Evolutionary conservation across 1,140 invertebrate genomes (phyloP).

Genomic region (Lepidostoma basale): DNA sequence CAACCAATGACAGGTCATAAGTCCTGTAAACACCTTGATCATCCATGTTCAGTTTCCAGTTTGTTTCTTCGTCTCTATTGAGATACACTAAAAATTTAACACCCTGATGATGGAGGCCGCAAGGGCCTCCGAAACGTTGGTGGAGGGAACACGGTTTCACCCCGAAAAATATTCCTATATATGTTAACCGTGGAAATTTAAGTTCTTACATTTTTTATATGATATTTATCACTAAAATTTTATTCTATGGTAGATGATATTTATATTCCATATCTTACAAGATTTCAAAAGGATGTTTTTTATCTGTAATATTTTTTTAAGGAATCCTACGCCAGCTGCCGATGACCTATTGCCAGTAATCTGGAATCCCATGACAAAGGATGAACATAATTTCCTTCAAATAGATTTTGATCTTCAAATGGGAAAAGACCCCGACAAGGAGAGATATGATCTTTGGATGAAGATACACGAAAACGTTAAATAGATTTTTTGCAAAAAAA

Average conservation of each 20-base stretch:
- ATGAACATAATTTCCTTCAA: constrained; percentile 43
- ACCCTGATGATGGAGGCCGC: no score
- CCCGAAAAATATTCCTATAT: no score
- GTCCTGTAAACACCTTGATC: no score
- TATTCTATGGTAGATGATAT: background rate
- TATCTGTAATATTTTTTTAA: constrained; percentile 22
- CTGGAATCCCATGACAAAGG: constrained; percentile 37
- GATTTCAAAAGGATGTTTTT: no score
- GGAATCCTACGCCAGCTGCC: constrained; percentile 39
- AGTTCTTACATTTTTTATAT: background rate
- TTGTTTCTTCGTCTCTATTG: no score
- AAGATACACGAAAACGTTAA: constrained; percentile 28
- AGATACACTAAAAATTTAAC: no score
- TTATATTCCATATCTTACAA: background rate
- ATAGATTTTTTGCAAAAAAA: background rate
- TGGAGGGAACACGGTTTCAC: no score
- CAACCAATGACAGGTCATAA: no score
- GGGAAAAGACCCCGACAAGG: constrained; percentile 44
- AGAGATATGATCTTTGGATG: constrained; percentile 47
- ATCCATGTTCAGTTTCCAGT: no score
- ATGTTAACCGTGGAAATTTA: no score
- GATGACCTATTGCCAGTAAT: constrained; percentile 30
- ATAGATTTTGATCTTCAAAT: constrained; percentile 44
- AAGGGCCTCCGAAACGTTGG: no score
- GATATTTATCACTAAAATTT: background rate